Evolutionary conservation across 1,140 invertebrate genomes (phyloP).

Genomic region (Drosophila mayri): DNA sequence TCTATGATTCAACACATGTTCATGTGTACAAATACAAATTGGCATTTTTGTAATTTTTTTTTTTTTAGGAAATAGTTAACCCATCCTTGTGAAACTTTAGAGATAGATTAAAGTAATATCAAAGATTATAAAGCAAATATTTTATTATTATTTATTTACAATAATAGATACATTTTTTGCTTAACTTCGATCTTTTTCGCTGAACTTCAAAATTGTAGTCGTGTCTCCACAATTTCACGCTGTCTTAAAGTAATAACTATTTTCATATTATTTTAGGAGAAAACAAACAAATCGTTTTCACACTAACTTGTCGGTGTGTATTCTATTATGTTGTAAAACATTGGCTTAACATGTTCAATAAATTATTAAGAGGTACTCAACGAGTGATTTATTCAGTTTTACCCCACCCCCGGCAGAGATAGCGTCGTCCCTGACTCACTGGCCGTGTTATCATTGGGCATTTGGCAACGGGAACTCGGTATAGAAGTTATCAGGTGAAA

Average conservation of each 20-base stretch:
- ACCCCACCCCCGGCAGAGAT: background rate
- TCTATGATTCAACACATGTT: no score
- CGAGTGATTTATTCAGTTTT: constrained; percentile 13
- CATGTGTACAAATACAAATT: no score
- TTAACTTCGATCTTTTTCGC: background rate
- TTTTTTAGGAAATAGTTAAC: no score
- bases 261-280: background rate
- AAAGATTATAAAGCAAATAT: no score
- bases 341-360: constrained; percentile 4
- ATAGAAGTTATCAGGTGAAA: constrained; percentile 28
- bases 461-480: background rate
- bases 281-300: background rate
- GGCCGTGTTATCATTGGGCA: constrained; percentile 3
- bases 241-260: background rate
- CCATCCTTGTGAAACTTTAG: no score
- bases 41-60: no score
- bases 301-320: background rate
- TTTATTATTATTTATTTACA: no score
- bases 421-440: background rate
- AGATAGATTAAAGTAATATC: no score
- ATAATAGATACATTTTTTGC: no score
- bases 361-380: constrained; percentile 9
- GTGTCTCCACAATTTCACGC: background rate
- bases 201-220: background rate
- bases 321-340: constrained; percentile 1